Conservation (phyloP, 2,113 vertebrate genomes). For the Ivindomyrus marchei region DNA sequence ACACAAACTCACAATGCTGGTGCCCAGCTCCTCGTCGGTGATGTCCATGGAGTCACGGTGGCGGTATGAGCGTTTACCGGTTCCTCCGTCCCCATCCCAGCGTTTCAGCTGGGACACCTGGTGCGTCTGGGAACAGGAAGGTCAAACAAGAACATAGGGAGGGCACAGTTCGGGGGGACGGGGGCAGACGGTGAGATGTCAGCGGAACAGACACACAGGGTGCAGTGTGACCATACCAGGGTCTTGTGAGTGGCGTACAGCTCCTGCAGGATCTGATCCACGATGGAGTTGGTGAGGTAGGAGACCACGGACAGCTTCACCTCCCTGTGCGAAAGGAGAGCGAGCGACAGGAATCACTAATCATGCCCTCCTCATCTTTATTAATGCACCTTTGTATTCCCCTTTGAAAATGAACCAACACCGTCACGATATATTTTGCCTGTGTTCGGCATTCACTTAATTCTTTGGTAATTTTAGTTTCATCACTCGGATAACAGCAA, state of each 20-base stretch:
- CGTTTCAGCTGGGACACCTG: slow-evolving; percentile 56
- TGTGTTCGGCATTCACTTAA: not conserved
- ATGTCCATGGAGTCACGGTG: slow-evolving; percentile 61
- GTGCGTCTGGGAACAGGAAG: slow-evolving; percentile 39
- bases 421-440: not conserved
- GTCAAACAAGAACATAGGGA: not conserved
- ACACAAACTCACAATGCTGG: slow-evolving; percentile 55
- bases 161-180: not conserved
- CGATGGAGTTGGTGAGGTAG: slow-evolving; percentile 58
- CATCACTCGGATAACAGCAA: not conserved
- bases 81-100: slow-evolving; percentile 52
- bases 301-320: slow-evolving; percentile 58
- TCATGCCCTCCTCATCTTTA: not conserved
- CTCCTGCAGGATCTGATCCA: slow-evolving; percentile 57
- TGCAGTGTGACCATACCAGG: slow-evolving; percentile 40
- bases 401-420: not conserved
- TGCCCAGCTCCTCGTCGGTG: slow-evolving; percentile 59
- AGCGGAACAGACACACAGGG: not conserved
- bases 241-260: slow-evolving; percentile 54
- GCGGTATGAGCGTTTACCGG: slow-evolving; percentile 51
- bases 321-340: slow-evolving; percentile 40
- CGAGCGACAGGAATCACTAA: not conserved
- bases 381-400: not conserved
- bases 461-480: not conserved
- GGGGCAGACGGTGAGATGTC: not conserved